These are phyloP conservation scores for Formicarius rufipectus DNA, from an alignment of 2,113 vertebrate genomes.

Conservation along the genomic window DNA sequence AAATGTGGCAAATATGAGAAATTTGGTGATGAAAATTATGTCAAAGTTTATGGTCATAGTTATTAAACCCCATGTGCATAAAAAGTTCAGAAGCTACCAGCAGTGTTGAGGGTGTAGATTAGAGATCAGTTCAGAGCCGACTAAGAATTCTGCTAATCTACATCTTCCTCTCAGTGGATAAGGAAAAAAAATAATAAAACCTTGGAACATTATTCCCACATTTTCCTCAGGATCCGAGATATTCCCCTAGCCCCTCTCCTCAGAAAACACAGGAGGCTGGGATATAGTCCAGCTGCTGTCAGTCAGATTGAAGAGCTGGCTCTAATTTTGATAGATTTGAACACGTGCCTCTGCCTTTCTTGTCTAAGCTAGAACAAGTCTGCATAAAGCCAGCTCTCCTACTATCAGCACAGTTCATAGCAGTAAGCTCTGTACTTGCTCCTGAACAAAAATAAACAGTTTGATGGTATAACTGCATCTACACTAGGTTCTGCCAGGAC, in stretches of 20 bases:
- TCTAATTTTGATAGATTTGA: background rate
- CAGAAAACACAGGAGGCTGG: conserved; percentile 36
- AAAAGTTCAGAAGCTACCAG: background rate
- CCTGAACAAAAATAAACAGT: conserved; percentile 42
- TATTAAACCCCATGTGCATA: background rate
- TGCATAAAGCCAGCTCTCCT: conserved; percentile 14
- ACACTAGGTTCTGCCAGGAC: conserved; percentile 41
- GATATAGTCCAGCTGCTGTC: conserved; percentile 48
- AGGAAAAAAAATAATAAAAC: background rate
- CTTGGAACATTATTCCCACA: conserved; percentile 28
- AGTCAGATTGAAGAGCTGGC: conserved; percentile 31
- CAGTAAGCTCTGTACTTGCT: background rate
- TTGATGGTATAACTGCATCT: conserved; percentile 22
- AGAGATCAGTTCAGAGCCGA: background rate
- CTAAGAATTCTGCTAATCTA: background rate
- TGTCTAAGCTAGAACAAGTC: background rate
- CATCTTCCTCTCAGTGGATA: background rate
- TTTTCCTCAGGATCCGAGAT: conserved; percentile 3
- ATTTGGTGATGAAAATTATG: background rate
- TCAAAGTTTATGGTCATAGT: background rate
- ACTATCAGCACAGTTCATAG: background rate
- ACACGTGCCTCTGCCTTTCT: conserved; percentile 33
- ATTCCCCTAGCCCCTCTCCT: background rate
- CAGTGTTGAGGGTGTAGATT: background rate
- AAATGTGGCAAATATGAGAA: background rate